Evolutionary conservation across 2,797 vertebrate genomes (phyloP).

Genomic region (Craterocephalus amniculus): DNA sequence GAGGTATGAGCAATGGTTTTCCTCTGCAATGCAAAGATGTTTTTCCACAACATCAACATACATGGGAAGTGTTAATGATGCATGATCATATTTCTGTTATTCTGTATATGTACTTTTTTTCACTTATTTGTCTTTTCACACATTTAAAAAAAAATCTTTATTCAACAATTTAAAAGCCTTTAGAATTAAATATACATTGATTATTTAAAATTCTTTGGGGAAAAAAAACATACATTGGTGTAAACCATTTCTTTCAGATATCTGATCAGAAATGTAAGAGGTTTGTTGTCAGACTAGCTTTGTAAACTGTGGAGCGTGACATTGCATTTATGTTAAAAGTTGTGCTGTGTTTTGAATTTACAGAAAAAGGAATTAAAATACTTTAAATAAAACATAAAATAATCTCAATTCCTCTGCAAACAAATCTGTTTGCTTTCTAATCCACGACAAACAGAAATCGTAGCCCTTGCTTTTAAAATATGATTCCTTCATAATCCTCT

Average conservation of each 20-base stretch:
- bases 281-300: not conserved
- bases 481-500: not conserved
- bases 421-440: not conserved
- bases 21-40: too few species aligned
- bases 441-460: not conserved
- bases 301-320: not conserved
- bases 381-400: not conserved
- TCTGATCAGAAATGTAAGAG: not conserved
- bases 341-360: not conserved
- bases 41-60: too few species aligned
- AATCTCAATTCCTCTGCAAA: not conserved
- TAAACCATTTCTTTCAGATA: constrained; percentile 1
- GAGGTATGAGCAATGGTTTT: too few species aligned
- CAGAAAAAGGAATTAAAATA: constrained; percentile 5
- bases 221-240: not conserved
- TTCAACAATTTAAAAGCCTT: not conserved
- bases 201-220: not conserved
- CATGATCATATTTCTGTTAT: not conserved
- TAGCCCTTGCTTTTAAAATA: not conserved
- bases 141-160: constrained; percentile 21
- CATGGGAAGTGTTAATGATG: too few species aligned
- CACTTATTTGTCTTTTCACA: not conserved
- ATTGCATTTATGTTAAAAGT: not conserved
- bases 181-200: not conserved
- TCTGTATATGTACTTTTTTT: not conserved